phyloP scores from a whole-genome alignment of 2,888 invertebrate species.

The Spodoptera littoralis region DNA sequence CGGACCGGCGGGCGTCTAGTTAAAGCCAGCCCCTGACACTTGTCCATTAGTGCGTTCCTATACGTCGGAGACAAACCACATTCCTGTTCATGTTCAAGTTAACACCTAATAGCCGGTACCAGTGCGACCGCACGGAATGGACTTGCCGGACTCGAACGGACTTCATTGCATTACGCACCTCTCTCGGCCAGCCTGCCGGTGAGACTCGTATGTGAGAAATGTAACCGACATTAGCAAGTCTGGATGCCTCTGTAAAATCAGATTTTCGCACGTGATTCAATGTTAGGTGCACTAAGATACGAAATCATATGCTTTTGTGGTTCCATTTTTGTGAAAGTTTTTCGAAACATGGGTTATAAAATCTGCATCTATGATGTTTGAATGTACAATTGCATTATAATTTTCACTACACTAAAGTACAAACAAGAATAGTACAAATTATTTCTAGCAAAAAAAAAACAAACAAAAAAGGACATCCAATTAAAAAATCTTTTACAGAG shows the following conservation, averaged over 20 bases:
- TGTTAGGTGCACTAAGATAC: conserved; percentile 15
- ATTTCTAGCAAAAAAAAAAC: background rate
- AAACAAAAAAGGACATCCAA: conserved; percentile 5
- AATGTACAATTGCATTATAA: too few relatives aligned
- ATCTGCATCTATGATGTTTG: too few relatives aligned
- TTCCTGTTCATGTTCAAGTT: conserved; percentile 62
- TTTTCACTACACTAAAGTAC: background rate
- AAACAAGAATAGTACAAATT: background rate
- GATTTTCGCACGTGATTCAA: conserved; percentile 6
- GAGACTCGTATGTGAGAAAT: conserved; percentile 40
- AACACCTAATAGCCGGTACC: conserved; percentile 62
- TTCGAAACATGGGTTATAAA: too few relatives aligned
- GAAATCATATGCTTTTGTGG: conserved; percentile 1
- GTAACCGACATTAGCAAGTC: conserved; percentile 29
- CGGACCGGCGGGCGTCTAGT: conserved; percentile 25
- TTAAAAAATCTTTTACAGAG: conserved; percentile 22
- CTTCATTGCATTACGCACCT: conserved; percentile 68
- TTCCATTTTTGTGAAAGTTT: too few relatives aligned
- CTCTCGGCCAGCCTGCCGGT: conserved; percentile 35
- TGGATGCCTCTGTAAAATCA: conserved; percentile 30
- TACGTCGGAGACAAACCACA: conserved; percentile 60
- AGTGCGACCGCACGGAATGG: conserved; percentile 66
- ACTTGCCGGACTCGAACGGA: conserved; percentile 55
- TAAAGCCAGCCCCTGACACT: conserved; percentile 44
- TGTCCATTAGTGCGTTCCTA: conserved; percentile 59